phyloP scores from a whole-genome alignment of 2,113 vertebrate genomes.

The Sapajus apella region DNA sequence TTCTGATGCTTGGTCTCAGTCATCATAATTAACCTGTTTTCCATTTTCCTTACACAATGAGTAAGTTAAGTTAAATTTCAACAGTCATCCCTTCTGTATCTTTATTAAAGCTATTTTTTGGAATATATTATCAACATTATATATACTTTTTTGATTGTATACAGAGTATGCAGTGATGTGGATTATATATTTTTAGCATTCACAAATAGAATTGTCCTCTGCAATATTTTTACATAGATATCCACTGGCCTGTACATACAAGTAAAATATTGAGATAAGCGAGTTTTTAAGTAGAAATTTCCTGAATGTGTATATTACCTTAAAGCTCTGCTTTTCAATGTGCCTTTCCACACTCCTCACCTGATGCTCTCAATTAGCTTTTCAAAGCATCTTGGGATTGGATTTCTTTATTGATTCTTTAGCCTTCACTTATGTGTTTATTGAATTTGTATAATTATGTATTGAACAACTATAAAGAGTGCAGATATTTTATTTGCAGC shows the following conservation, averaged over 20 bases:
- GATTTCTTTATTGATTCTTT: not conserved
- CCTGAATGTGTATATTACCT: not conserved
- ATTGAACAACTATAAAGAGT: not conserved
- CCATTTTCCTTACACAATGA: not conserved
- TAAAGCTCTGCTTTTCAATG: not conserved
- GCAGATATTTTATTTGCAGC: conserved; percentile 46
- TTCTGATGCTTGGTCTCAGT: not conserved
- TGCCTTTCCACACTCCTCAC: not conserved
- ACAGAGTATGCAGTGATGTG: not conserved
- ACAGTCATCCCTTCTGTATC: not conserved
- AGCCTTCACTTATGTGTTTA: not conserved
- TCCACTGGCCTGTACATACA: not conserved
- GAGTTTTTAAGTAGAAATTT: not conserved
- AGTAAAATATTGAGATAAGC: not conserved
- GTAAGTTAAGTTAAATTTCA: not conserved
- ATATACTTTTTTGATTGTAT: not conserved
- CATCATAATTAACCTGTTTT: not conserved
- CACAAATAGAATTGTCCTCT: not conserved
- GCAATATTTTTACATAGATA: not conserved
- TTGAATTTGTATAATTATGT: not conserved
- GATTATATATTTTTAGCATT: not conserved
- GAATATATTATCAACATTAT: not conserved
- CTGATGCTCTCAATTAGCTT: not conserved
- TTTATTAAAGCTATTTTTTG: not conserved
- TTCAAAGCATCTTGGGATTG: not conserved